Evolutionary conservation across 1,140 invertebrate genomes (phyloP).

Genomic region (Aphidius gifuensis): DNA sequence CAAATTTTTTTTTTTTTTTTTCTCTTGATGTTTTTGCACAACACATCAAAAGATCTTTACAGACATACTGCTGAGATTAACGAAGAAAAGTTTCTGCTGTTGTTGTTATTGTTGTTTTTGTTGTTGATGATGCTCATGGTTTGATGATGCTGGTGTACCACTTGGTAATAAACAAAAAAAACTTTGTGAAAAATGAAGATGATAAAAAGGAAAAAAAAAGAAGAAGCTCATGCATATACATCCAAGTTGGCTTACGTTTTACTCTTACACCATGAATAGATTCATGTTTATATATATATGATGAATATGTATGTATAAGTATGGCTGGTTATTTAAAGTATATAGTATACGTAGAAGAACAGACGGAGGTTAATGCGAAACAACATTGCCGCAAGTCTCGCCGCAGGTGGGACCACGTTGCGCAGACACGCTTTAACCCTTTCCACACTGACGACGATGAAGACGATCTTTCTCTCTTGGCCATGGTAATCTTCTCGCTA

Average conservation of each 20-base stretch:
- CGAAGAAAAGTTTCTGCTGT: constrained; percentile 15
- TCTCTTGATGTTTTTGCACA: not conserved
- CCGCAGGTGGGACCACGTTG: constrained; percentile 11
- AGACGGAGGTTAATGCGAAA: constrained; percentile 24
- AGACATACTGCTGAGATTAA: too few relatives aligned
- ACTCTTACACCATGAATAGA: too few relatives aligned
- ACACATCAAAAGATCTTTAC: too few relatives aligned
- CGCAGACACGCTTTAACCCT: constrained; percentile 9
- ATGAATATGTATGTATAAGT: too few relatives aligned
- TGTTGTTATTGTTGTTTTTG: not conserved
- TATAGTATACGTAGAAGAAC: not conserved
- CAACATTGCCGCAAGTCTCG: not conserved
- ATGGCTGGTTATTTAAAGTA: not conserved
- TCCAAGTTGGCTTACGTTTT: too few relatives aligned
- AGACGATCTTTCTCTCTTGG: not conserved
- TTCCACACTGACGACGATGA: constrained; percentile 7
- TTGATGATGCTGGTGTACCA: too few relatives aligned
- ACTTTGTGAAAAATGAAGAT: too few relatives aligned
- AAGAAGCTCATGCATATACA: too few relatives aligned
- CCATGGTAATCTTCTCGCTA: constrained; percentile 20
- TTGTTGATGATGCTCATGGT: too few relatives aligned
- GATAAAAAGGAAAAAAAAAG: too few relatives aligned
- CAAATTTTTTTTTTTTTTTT: constrained; percentile 3
- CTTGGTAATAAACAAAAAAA: too few relatives aligned
- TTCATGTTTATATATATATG: too few relatives aligned